A percentile compares a stretch with the other conserved stretches of the same genome.
Conservation (phyloP, 2,113 vertebrate species). For the Porphyrio hochstetteri region DNA sequence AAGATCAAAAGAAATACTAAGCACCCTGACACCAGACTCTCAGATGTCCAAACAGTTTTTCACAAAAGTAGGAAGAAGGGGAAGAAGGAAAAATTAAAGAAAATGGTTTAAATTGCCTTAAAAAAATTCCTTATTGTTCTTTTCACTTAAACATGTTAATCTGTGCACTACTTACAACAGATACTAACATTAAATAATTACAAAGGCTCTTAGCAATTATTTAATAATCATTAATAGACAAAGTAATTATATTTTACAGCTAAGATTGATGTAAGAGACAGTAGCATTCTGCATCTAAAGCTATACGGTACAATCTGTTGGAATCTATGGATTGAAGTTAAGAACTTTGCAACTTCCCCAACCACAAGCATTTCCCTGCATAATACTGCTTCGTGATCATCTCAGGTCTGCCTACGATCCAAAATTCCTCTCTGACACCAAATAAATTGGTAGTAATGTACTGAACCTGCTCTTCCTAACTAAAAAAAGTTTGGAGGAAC, state of each 20-base stretch:
- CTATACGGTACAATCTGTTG: not conserved
- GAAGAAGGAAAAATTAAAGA: not conserved
- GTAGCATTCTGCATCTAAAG: not conserved
- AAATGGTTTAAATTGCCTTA: not conserved
- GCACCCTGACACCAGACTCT: not conserved
- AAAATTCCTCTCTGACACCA: not conserved
- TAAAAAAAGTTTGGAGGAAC: not conserved
- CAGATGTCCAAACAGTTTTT: not conserved
- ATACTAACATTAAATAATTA: not conserved
- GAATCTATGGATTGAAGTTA: not conserved
- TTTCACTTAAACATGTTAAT: not conserved
- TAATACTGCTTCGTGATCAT: not conserved
- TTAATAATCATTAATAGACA: not conserved
- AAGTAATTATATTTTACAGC: not conserved
- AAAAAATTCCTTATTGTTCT: not conserved
- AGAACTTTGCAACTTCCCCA: not conserved
- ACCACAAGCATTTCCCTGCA: not conserved
- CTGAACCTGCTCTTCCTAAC: not conserved
- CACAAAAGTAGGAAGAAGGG: not conserved
- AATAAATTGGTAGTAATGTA: not conserved
- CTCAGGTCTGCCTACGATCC: not conserved
- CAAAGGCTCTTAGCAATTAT: not conserved
- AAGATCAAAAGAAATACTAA: not conserved
- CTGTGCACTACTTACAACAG: not conserved
- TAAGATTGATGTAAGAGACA: not conserved